These are phyloP conservation scores for Micrasema longulum DNA, from an alignment of 1,140 invertebrate species.

Conservation along the genomic window DNA sequence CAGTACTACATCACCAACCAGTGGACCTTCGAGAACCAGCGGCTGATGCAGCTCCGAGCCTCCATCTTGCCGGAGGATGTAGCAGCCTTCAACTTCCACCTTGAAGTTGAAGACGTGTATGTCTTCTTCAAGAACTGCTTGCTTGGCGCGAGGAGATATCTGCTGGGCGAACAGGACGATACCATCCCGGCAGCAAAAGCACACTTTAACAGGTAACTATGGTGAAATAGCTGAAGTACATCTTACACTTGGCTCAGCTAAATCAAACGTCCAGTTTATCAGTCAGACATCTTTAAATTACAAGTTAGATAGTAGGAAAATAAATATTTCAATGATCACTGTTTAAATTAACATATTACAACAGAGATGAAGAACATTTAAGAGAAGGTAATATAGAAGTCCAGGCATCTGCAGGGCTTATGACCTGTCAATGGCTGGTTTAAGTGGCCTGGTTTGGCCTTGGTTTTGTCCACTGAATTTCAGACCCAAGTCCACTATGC, in stretches of 20 bases:
- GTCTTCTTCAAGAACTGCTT: slow-evolving; percentile 68
- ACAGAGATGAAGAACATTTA: too few species aligned
- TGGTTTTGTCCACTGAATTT: slow-evolving; percentile 59
- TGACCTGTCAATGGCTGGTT: too few species aligned
- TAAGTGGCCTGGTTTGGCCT: too few species aligned
- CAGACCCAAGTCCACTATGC: slow-evolving; percentile 74
- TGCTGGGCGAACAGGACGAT: slow-evolving; percentile 70
- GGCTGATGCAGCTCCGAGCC: slow-evolving; percentile 74
- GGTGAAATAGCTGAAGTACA: background rate
- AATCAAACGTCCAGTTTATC: background rate
- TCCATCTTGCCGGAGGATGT: slow-evolving; percentile 73
- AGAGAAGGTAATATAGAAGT: too few species aligned
- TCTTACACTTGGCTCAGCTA: background rate
- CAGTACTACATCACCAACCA: slow-evolving; percentile 83
- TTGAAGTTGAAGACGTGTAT: slow-evolving; percentile 62
- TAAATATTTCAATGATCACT: too few species aligned
- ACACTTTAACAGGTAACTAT: slow-evolving; percentile 65
- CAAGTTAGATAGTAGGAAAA: too few species aligned
- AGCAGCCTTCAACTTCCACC: slow-evolving; percentile 73
- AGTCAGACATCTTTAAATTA: too few species aligned
- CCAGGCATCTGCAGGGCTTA: too few species aligned
- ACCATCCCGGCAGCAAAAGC: slow-evolving; percentile 62
- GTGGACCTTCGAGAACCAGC: slow-evolving; percentile 85
- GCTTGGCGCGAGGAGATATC: slow-evolving; percentile 69
- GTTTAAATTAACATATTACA: too few species aligned